Evolutionary conservation across 2,888 invertebrate species (phyloP).

Genomic region (Meliscaeva auricollis): DNA sequence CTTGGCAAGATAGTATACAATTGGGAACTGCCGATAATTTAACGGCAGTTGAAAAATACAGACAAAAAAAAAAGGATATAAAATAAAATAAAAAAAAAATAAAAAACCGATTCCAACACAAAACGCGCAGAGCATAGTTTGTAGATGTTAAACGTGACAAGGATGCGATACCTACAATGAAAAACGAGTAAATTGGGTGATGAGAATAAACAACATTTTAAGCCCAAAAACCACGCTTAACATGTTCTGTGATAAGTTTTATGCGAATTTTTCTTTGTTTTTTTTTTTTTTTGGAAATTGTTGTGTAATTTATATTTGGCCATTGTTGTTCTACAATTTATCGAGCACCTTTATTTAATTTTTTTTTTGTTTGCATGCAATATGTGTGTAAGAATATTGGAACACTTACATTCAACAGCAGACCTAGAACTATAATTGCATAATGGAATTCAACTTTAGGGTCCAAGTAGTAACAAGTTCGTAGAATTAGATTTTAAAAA

Average conservation of each 20-base stretch:
- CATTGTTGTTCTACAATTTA: too few relatives aligned
- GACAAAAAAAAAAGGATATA: conserved; percentile 30
- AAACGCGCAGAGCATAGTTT: conserved; percentile 68
- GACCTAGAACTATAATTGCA: too few relatives aligned
- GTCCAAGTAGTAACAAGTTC: too few relatives aligned
- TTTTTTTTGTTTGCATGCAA: too few relatives aligned
- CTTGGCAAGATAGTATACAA: conserved; percentile 40
- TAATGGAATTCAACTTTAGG: too few relatives aligned
- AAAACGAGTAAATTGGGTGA: background rate
- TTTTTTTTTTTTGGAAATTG: background rate
- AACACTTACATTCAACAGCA: too few relatives aligned
- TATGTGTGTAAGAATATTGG: too few relatives aligned
- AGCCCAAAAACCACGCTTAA: conserved; percentile 29
- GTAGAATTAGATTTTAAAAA: too few relatives aligned
- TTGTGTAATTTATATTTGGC: background rate
- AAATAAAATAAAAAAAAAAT: conserved; percentile 36
- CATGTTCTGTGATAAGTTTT: conserved; percentile 10
- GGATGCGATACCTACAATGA: conserved; percentile 23
- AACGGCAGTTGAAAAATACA: conserved; percentile 38
- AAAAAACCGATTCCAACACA: conserved; percentile 50
- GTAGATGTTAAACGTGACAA: conserved; percentile 54
- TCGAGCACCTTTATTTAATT: too few relatives aligned
- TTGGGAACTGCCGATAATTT: conserved; percentile 54
- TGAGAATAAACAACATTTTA: conserved; percentile 22
- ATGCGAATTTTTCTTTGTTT: background rate